Percentiles rank a stretch among this genome's conserved stretches.
Conservation (phyloP, 2,113 vertebrate species). For the Oryzias woworae region DNA sequence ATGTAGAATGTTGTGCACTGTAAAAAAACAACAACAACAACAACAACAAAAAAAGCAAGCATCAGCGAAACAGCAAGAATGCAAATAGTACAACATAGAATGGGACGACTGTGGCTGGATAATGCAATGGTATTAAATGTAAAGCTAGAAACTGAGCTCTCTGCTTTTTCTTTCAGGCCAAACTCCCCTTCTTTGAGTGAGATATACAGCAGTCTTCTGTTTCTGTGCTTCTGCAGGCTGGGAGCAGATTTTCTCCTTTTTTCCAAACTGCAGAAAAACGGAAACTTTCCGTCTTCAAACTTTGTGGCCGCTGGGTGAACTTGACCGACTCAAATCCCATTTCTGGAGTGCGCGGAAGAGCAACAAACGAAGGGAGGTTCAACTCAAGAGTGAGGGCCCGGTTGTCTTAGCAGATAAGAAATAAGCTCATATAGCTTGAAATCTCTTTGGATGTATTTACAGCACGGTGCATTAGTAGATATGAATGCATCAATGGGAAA, state of each 20-base stretch:
- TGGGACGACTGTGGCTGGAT: constrained; percentile 25
- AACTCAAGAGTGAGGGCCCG: constrained; percentile 39
- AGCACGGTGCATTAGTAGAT: constrained; percentile 61
- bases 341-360: constrained; percentile 54
- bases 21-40: too few species aligned
- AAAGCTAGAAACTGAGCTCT: constrained; percentile 22
- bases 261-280: constrained; percentile 50
- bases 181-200: constrained; percentile 28
- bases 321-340: constrained; percentile 64
- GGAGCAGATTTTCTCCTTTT: constrained; percentile 52
- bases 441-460: constrained; percentile 69
- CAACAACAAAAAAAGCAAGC: too few species aligned
- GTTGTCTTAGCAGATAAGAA: constrained; percentile 69
- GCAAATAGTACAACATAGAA: constrained; percentile 8
- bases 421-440: constrained; percentile 76
- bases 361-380: constrained; percentile 14
- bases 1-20: too few species aligned
- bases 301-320: constrained; percentile 72
- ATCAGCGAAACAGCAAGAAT: not conserved
- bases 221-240: constrained; percentile 57
- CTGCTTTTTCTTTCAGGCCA: constrained; percentile 47
- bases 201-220: constrained; percentile 59
- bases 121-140: constrained; percentile 28
- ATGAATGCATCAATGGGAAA: constrained; percentile 60
- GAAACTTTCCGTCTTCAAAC: constrained; percentile 65